Conservation (phyloP, 2,113 vertebrate genomes). For the Cephalopholis sonnerati region DNA sequence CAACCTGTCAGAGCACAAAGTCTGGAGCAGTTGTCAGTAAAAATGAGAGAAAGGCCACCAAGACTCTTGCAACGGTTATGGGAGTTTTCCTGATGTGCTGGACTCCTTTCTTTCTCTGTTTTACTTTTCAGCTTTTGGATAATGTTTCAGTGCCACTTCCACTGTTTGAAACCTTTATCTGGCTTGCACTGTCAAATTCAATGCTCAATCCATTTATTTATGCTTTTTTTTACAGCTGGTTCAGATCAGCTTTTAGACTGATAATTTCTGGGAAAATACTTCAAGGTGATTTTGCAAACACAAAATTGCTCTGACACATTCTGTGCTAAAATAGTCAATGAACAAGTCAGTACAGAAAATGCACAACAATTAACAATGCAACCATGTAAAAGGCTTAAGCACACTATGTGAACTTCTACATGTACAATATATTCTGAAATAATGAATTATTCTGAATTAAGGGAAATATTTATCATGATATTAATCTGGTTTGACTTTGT, state of each 20-base stretch:
- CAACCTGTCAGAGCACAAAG: slow-evolving; percentile 11
- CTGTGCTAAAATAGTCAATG: too few relatives aligned
- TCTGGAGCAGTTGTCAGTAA: slow-evolving; percentile 23
- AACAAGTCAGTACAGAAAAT: too few relatives aligned
- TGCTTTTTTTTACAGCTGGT: background rate
- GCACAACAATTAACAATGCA: too few relatives aligned
- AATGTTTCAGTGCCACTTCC: background rate
- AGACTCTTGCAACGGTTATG: background rate
- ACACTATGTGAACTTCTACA: too few relatives aligned
- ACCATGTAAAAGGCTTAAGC: too few relatives aligned
- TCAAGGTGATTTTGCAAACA: background rate
- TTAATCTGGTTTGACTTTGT: too few relatives aligned
- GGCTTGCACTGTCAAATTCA: background rate
- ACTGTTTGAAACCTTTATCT: background rate
- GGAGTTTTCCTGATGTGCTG: background rate
- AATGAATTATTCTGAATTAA: too few relatives aligned
- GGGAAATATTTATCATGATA: too few relatives aligned
- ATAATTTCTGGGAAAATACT: background rate
- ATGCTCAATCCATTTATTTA: background rate
- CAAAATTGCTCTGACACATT: background rate
- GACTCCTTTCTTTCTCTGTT: background rate
- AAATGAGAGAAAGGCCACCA: background rate
- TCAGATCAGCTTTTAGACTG: background rate
- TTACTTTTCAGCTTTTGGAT: background rate
- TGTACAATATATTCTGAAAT: too few relatives aligned